Base-by-base conservation (phyloP, 1,140 invertebrate species). In the Drosophila erecta region DNA sequence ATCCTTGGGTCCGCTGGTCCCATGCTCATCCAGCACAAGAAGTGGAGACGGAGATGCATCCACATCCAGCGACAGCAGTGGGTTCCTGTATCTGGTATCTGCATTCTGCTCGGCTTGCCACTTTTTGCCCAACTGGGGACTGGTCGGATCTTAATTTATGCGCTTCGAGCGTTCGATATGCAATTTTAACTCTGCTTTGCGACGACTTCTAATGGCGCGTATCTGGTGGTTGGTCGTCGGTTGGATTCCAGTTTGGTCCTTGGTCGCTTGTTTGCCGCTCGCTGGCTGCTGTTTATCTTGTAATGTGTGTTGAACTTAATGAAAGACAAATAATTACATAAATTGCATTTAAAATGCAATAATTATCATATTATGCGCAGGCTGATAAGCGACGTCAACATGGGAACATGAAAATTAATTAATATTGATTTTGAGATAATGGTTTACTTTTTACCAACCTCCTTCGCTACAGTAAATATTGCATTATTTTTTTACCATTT, bases 121-220 rank as follows among this genome's bases (percentile, higher is more conserved):
- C 66, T 70, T 70, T 70, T 70, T 70, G 43, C 43, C 15, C 65
- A 51, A 49, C 67, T 71, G 50, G 65, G 35, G 67, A 71, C 67
- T 70, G 67, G 65, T 49, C 35, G 33, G 51, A 70, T 71, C 67
- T 71, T 71, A 71, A 71, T 71, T 70, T 71, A 71, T 71, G 67
- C 67, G 65, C 49, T 56, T 71, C 43, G 27, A 71, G 33, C 67
- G 35, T 47, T 71, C 67, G 67, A 71, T 71, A 71, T 71, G 67
- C 67, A 71, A 71, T 71, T 70, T 70, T 70, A 64, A 22, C 22
- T 54, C 44, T 59, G 30, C 17, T 44, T 41, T 35, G 64, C 65
- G 53, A 57, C 57, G 67, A 50, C 67, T 71, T 71, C 67, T 71
- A 71, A 71, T 71, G 67, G 70, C 50, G 64, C 24, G 30, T 30